Evolutionary conservation across 1,140 invertebrate genomes (phyloP).

Genomic region (Schlechtendalia chinensis): DNA sequence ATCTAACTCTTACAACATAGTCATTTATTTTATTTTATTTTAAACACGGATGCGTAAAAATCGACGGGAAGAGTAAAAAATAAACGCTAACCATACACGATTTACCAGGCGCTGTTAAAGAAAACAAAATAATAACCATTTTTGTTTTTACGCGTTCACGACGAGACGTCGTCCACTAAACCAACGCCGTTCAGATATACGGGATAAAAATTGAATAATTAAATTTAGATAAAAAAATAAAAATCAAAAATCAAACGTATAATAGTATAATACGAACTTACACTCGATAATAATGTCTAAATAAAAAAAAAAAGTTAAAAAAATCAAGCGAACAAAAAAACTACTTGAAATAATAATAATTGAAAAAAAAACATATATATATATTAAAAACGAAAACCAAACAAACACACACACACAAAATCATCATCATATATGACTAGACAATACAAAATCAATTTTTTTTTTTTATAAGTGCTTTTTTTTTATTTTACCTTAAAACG

Average conservation of each 20-base stretch:
- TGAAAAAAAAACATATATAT: too few species aligned
- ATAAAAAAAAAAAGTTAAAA: too few species aligned
- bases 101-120: background rate
- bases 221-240: too few species aligned
- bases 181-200: too few species aligned
- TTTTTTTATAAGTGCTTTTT: background rate
- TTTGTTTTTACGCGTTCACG: background rate
- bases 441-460: conserved; percentile 27
- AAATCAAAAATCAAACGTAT: conserved; percentile 12
- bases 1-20: too few species aligned
- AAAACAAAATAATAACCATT: too few species aligned
- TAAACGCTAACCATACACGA: conserved; percentile 25
- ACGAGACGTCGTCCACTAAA: background rate
- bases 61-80: too few species aligned
- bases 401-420: conserved; percentile 24
- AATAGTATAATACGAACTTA: background rate
- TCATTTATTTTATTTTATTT: too few species aligned
- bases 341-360: conserved; percentile 1
- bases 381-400: conserved; percentile 28
- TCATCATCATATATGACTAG: background rate
- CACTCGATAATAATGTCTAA: too few species aligned
- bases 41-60: too few species aligned
- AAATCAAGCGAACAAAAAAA: conserved; percentile 20
- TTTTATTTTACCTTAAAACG: background rate
- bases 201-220: conserved; percentile 39